Base-by-base conservation (phyloP, 2,113 vertebrate species). In the Psittacula cyanocephala region DNA sequence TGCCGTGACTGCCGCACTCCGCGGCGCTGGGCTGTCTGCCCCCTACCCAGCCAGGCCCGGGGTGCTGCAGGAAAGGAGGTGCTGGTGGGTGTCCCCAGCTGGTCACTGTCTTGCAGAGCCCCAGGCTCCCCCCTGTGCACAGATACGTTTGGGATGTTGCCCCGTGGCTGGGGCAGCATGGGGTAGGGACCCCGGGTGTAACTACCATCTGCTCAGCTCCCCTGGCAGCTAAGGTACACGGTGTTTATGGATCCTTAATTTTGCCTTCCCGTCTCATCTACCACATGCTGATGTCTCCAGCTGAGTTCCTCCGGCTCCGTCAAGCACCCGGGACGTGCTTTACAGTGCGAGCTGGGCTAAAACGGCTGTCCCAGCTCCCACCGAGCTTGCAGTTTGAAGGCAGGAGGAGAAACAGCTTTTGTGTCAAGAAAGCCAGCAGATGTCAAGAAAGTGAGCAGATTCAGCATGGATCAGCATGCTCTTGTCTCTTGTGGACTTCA, bases 141-240 rank as follows among this genome's bases (percentile, higher is more conserved):
- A 13, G 53, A 8, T 35, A 11, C 3, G 0, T 12, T 25, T 17
- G 3, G 47, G 65, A 10, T 78, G 43, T 18, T 18, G 6, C 6
- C 4, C 2, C 12, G 2, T 0, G 28, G 28, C 2, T 9, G 62
- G 37, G 72, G 49, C 72, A 59, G 9, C 44, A 2, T 2, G 39
- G 27, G 47, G 33, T 29, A 65, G 41, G 50, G 17, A 27, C 11
- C 23, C 44, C 4, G 17, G 15, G 14, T 3, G 27, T 44, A 5
- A 35, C 28, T 3, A 5, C 19, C 76, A 19, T 20, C 35, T 43
- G 57, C 65, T 43, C 33, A 19, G 29, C 65, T n/a, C 11, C 35
- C 17, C n/a, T 28, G 8, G 1, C 63, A 23, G 41, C 35, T 6
- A 1, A 27, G 16, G 75, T 15, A 10, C n/a, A 10, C 4, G 2